A percentile compares a stretch with the other conserved stretches of the same genome.
phyloP scores from a whole-genome alignment of 2,888 invertebrate species.

The Rapana venosa region DNA sequence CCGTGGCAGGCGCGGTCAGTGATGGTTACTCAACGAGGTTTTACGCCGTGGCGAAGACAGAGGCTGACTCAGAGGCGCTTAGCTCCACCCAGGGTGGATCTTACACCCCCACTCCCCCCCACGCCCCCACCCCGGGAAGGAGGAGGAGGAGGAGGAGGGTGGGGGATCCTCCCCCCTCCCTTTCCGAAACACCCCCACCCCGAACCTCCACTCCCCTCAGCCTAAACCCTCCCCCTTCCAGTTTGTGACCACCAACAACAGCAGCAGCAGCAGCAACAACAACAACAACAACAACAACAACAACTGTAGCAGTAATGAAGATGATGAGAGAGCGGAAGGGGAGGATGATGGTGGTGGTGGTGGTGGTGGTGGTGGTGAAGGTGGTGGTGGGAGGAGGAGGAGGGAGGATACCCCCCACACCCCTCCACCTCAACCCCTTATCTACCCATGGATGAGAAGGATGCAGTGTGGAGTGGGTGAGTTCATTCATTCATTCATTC shows the following conservation, averaged over 20 bases:
- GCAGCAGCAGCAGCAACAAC: too few relatives aligned
- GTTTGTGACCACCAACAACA: too few relatives aligned
- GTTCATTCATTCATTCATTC: background rate
- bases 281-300: background rate
- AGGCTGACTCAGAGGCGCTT: too few relatives aligned
- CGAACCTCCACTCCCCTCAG: background rate
- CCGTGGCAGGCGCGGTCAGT: background rate
- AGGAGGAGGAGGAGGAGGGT: background rate
- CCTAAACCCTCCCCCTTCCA: too few relatives aligned
- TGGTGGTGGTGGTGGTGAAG: background rate
- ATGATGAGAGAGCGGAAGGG: background rate
- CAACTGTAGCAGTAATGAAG: background rate
- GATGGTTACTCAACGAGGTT: background rate
- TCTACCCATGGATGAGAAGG: conserved; percentile 10
- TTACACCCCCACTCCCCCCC: too few relatives aligned
- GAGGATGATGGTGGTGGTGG: background rate
- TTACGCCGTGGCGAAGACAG: background rate
- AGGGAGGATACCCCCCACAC: background rate
- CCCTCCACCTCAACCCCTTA: background rate
- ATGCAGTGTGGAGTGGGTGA: background rate
- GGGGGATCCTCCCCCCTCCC: background rate
- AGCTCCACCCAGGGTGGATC: too few relatives aligned
- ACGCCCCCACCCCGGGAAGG: too few relatives aligned
- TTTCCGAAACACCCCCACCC: background rate
- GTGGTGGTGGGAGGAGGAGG: background rate